Conservation (phyloP, 2,113 vertebrate species). For the Mixornis gularis region DNA sequence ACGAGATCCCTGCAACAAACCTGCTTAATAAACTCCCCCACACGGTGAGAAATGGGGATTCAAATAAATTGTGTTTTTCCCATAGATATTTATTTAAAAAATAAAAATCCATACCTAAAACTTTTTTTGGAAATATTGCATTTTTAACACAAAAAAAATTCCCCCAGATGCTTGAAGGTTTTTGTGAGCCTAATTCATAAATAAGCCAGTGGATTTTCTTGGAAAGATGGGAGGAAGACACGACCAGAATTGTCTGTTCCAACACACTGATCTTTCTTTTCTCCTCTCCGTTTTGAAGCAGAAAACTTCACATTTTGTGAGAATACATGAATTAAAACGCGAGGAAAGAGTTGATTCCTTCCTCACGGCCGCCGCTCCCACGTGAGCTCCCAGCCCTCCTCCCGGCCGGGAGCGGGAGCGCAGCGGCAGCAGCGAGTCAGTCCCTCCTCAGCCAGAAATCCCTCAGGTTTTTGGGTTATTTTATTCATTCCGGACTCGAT, state of each 20-base stretch:
- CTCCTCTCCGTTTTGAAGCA: neutral
- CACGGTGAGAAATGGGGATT: neutral
- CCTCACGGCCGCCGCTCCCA: accelerated
- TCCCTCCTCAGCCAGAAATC: accelerated
- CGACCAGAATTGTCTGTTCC: neutral
- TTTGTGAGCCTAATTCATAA: neutral
- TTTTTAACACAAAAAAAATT: accelerated
- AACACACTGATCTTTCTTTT: neutral
- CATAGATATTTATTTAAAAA: neutral
- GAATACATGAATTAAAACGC: neutral
- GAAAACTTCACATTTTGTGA: neutral
- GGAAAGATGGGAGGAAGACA: neutral
- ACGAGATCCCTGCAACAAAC: accelerated
- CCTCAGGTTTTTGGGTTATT: neutral
- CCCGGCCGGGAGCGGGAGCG: neutral
- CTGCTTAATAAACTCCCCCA: neutral
- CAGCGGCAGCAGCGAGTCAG: neutral
- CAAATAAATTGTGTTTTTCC: neutral
- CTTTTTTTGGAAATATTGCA: neutral
- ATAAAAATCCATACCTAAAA: neutral
- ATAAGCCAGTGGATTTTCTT: neutral
- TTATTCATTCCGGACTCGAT: neutral
- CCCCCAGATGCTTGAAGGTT: neutral
- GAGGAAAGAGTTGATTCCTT: neutral
- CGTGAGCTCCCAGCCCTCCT: neutral